Conservation (phyloP, 2,888 invertebrate species). For the Pterostichus madidus region DNA sequence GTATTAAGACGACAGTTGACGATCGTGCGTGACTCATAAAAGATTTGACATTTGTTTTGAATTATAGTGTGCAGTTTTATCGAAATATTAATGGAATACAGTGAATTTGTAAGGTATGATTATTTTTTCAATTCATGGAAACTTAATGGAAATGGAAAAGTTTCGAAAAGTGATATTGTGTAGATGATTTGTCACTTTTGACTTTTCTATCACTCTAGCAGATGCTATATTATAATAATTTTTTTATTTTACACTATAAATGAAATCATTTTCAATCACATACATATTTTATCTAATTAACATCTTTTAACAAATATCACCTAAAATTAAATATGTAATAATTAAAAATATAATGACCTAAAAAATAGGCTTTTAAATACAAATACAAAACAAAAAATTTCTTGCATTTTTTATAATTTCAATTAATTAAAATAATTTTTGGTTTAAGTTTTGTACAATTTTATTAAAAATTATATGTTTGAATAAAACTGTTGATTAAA, state of each 20-base stretch:
- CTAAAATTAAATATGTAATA: too few species aligned
- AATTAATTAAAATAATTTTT: too few species aligned
- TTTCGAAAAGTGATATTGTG: constrained; percentile 6
- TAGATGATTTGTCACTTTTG: constrained; percentile 14
- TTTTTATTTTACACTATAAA: background rate
- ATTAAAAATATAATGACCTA: too few species aligned
- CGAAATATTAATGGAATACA: constrained; percentile 34
- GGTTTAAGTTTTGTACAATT: too few species aligned
- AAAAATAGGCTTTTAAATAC: too few species aligned
- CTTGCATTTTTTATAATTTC: too few species aligned
- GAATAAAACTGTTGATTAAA: too few species aligned
- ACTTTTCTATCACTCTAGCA: background rate
- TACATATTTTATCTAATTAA: too few species aligned
- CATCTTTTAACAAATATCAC: too few species aligned
- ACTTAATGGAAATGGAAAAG: constrained; percentile 14
- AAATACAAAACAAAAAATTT: too few species aligned
- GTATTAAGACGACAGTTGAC: background rate
- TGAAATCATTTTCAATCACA: too few species aligned
- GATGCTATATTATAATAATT: background rate
- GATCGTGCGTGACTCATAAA: constrained; percentile 17
- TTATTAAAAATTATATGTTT: too few species aligned
- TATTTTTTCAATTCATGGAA: background rate
- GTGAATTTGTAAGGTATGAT: constrained; percentile 2
- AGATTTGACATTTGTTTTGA: constrained; percentile 31
- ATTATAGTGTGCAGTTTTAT: constrained; percentile 9